phyloP scores from a whole-genome alignment of 92 coral and sea anemone genomes.

The Epizoanthus ramosus region DNA sequence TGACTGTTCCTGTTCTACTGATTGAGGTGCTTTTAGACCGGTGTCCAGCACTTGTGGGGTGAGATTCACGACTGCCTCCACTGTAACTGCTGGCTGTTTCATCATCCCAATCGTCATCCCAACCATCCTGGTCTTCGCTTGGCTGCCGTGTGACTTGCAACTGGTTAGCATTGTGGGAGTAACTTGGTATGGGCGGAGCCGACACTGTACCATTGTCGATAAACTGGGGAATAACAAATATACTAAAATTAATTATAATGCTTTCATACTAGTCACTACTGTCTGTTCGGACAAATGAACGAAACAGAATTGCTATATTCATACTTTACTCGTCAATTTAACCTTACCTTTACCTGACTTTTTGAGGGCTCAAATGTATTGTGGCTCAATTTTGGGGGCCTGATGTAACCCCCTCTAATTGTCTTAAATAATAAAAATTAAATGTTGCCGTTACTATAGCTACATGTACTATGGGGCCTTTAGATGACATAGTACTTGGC shows the following conservation, averaged over 20 bases:
- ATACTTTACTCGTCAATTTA: no score
- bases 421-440: no score
- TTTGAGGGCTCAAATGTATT: no score
- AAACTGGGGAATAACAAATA: neutral
- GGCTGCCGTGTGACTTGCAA: neutral
- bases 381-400: no score
- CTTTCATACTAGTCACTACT: neutral
- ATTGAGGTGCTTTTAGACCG: constrained; percentile 71
- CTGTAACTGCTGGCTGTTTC: constrained; percentile 78
- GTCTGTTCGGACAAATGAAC: no score
- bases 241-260: neutral
- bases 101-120: constrained; percentile 91
- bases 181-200: constrained; percentile 25
- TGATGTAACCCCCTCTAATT: no score
- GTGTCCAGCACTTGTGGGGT: constrained; percentile 54
- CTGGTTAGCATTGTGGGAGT: constrained; percentile 10
- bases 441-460: no score
- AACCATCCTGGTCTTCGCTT: constrained; percentile 60
- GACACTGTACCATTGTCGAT: constrained; percentile 25
- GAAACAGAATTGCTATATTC: no score
- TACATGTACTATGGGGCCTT: no score
- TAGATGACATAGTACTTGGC: no score
- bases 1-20: constrained; percentile 82
- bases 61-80: constrained; percentile 74
- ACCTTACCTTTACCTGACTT: no score